These are phyloP conservation scores for Recurvirostra avosetta DNA, from an alignment of 2,113 vertebrate species.

Conservation along the genomic window DNA sequence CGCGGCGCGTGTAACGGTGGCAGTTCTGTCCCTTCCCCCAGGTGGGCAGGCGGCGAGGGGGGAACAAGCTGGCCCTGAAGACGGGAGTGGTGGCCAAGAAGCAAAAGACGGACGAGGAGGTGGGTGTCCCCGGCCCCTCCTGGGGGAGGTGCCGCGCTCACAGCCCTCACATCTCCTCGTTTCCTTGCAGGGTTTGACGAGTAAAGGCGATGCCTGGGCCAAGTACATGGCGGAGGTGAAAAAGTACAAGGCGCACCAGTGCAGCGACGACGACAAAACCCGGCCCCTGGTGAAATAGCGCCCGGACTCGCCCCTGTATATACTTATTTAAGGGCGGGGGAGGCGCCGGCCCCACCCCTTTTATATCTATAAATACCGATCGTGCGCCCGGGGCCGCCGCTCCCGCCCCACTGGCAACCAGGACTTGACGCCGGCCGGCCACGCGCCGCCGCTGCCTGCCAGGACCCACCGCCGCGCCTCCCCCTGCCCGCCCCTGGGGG, in stretches of 20 bases:
- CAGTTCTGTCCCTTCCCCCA: constrained; percentile 97
- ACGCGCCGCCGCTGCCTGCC: too few species aligned
- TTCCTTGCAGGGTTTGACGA: constrained; percentile 76
- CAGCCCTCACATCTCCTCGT: accelerated
- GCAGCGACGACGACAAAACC: constrained; percentile 94
- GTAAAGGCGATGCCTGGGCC: constrained; percentile 93
- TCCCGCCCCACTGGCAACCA: not conserved
- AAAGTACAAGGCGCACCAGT: constrained; percentile 97
- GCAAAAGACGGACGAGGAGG: constrained; percentile 88
- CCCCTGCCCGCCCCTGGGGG: too few species aligned
- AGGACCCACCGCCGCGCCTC: too few species aligned
- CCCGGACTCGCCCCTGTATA: constrained; percentile 58
- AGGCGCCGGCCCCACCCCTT: not conserved
- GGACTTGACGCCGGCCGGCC: not conserved
- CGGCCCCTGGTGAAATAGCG: constrained; percentile 91
- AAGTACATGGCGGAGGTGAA: constrained; percentile 98
- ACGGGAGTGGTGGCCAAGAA: constrained; percentile 97
- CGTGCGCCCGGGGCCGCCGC: not conserved
- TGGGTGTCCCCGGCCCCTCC: constrained; percentile 32
- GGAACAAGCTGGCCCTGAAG: constrained; percentile 92
- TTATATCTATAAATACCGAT: not conserved
- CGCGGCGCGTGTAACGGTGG: constrained; percentile 88
- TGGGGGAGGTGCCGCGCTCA: accelerated
- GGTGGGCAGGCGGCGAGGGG: constrained; percentile 96
- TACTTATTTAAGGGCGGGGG: constrained; percentile 71